A percentile compares a stretch with the other conserved stretches of the same genome.
Conservation (phyloP, 2,113 vertebrate genomes). For the Mus spicilegus region DNA sequence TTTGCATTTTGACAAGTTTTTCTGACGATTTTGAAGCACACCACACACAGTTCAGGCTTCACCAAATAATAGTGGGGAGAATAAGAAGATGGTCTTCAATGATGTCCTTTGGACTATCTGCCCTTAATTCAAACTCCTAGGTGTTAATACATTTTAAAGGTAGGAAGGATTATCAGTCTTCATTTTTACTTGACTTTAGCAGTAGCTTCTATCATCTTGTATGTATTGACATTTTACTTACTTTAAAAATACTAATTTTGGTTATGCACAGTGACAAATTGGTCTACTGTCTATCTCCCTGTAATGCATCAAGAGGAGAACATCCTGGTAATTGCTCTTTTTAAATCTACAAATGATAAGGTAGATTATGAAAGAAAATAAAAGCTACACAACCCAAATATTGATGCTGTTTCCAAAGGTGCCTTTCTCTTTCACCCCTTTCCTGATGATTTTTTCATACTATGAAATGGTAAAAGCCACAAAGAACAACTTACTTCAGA, state of each 20-base stretch:
- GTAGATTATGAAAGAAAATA: background rate
- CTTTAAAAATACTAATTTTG: background rate
- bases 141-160: background rate
- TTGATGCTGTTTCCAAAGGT: background rate
- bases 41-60: background rate
- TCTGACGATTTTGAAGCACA: background rate
- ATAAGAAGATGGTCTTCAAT: background rate
- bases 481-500: background rate
- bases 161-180: background rate
- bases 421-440: background rate
- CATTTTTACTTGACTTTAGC: slow-evolving; percentile 4
- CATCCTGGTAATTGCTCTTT: background rate
- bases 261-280: background rate
- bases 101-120: background rate
- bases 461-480: background rate
- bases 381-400: background rate
- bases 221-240: background rate
- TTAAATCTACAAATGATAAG: background rate
- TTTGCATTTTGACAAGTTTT: slow-evolving; percentile 24
- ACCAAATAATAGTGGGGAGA: background rate
- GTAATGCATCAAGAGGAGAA: background rate
- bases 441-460: background rate
- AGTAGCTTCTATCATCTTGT: background rate
- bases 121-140: background rate
- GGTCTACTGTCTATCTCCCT: background rate